Conservation (phyloP, 2,113 vertebrate genomes). For the Dromas ardeola region DNA sequence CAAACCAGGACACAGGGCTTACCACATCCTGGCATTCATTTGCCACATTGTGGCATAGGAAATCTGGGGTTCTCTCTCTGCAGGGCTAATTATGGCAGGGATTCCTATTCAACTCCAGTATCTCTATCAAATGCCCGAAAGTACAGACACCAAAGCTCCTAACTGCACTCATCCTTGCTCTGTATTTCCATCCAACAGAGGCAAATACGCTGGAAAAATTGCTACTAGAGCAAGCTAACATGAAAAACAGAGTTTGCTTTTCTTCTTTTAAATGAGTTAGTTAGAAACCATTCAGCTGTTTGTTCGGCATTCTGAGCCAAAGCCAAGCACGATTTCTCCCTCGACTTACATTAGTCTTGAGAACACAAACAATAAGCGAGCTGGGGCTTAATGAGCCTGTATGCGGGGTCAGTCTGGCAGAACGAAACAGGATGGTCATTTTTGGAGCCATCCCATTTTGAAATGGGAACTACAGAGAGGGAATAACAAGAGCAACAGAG, state of each 20-base stretch:
- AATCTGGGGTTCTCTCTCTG: not conserved
- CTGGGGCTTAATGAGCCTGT: constrained; percentile 15
- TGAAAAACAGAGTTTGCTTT: not conserved
- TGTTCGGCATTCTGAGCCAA: not conserved
- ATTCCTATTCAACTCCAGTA: not conserved
- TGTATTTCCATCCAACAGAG: not conserved
- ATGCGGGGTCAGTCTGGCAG: constrained; percentile 22
- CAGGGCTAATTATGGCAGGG: not conserved
- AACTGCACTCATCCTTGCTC: not conserved
- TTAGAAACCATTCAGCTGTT: constrained; percentile 18
- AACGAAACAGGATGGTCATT: constrained; percentile 47
- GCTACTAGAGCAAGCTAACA: not conserved
- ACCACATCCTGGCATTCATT: not conserved
- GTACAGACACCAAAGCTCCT: not conserved
- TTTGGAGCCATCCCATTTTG: constrained; percentile 21
- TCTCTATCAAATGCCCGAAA: not conserved
- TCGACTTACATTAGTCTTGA: constrained; percentile 32
- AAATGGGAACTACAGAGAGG: constrained; percentile 9
- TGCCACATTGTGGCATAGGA: not conserved
- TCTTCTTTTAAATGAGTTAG: not conserved
- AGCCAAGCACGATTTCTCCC: not conserved
- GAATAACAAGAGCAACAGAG: not conserved
- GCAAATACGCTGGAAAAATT: not conserved
- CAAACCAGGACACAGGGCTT: not conserved
- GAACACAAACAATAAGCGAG: constrained; percentile 39